Percentiles rank a stretch among this genome's conserved stretches.
phyloP scores from a whole-genome alignment of 2,888 invertebrate species.

The Abscondita cerata region DNA sequence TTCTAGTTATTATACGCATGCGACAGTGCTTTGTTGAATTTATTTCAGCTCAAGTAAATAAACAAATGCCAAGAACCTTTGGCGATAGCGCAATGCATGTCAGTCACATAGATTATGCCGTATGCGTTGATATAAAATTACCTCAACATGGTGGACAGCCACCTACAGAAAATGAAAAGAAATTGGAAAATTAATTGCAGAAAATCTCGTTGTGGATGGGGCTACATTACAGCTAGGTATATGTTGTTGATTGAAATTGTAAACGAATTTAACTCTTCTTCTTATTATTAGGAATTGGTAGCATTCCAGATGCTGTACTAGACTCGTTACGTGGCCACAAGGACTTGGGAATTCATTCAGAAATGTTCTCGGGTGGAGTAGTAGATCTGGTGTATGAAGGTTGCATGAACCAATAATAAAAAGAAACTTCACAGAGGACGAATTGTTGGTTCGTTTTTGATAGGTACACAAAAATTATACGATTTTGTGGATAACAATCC shows the following conservation, averaged over 20 bases:
- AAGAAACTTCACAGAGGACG: constrained; percentile 85
- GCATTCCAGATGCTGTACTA: constrained; percentile 93
- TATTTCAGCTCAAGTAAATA: constrained; percentile 79
- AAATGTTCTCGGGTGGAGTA: constrained; percentile 96
- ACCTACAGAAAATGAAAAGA: constrained; percentile 68
- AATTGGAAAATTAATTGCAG: constrained; percentile 90
- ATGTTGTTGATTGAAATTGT: too few relatives aligned
- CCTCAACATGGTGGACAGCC: constrained; percentile 74
- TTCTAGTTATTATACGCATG: too few relatives aligned
- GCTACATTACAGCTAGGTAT: constrained; percentile 91
- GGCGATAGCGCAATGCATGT: constrained; percentile 91
- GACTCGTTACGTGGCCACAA: constrained; percentile 82
- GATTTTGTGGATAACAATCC: constrained; percentile 96
- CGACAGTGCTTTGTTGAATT: too few relatives aligned
- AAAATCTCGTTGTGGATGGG: constrained; percentile 89
- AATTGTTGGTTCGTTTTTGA: constrained; percentile 91
- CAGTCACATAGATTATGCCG: constrained; percentile 90
- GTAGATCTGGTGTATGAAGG: constrained; percentile 87
- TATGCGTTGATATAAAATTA: constrained; percentile 71
- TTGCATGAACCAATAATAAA: constrained; percentile 86
- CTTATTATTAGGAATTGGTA: constrained; percentile 79
- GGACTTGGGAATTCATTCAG: constrained; percentile 94
- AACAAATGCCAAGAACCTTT: constrained; percentile 90
- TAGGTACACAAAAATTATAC: constrained; percentile 86
- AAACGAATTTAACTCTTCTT: too few relatives aligned